Base-by-base conservation (phyloP, 2,113 vertebrate species). In the Sebastes fasciatus region DNA sequence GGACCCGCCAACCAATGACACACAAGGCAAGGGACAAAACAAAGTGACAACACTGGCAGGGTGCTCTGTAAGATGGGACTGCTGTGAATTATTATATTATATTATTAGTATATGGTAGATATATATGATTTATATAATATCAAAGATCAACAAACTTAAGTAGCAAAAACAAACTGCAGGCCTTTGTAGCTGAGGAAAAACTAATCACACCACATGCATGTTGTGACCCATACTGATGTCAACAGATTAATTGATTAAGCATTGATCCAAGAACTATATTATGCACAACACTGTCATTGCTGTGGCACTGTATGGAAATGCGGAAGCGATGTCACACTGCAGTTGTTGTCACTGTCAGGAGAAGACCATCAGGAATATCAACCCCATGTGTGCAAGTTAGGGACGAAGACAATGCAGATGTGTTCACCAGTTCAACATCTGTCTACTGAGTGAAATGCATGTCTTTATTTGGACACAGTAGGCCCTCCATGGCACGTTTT, bases 1-100 rank as follows among this genome's bases (percentile, higher is more conserved):
- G 78, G 72, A 82, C 61, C 80, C 54, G 4, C 26, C 26, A 89
- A 77, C 87, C 92, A 92, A 92, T 90, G 87, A 87, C 92, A 92
- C 80, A 70, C 26, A 16, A 79, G 74, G n/a, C 65, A 90, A 26
- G 83, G 78, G 85, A 83, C 87, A 88, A 68, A 87, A 92, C 86
- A 89, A 86, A 91, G 84, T 89, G 88, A 74, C 84, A n/a, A 90
- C 74, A 82, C 72, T 49, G 51, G 13, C 65, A 2, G n/a, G 5
- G 60, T 57, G 62, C 46, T 68, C 11, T 43, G 73, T 5, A 13
- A 57, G 23, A 4, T 55, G 42, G 62, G 49, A 55, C 74, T 80
- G 51, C n/a, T n/a, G n/a, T n/a, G n/a, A n/a, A n/a, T n/a, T n/a
- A n/a, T n/a, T n/a, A n/a, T n/a, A n/a, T n/a, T n/a, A n/a, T n/a